Conservation (phyloP, 2,113 vertebrate species). For the Bothrops jararaca region DNA sequence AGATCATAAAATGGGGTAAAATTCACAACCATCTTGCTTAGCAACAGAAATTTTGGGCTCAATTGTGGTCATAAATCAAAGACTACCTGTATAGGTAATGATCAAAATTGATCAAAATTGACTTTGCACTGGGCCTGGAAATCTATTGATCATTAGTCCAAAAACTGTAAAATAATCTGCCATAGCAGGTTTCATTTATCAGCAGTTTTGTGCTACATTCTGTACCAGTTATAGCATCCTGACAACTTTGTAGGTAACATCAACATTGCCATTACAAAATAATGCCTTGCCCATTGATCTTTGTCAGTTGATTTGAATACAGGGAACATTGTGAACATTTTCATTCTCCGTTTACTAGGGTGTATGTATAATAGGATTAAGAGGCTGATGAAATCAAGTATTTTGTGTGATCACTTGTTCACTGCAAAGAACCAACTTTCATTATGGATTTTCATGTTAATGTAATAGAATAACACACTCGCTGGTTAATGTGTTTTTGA, state of each 20-base stretch:
- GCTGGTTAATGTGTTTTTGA: constrained; percentile 18
- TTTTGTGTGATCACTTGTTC: background rate
- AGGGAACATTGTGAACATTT: background rate
- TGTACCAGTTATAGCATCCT: background rate
- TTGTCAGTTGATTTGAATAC: background rate
- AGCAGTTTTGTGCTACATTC: background rate
- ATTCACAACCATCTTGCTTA: background rate
- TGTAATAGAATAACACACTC: constrained; percentile 14
- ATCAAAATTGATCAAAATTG: background rate
- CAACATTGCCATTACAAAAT: background rate
- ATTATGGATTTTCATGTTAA: constrained; percentile 31
- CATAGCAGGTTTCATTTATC: background rate
- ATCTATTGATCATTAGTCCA: background rate
- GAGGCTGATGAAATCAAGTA: background rate
- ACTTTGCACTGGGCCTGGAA: background rate
- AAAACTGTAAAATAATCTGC: background rate
- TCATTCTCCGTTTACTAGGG: constrained; percentile 9
- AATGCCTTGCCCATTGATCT: background rate
- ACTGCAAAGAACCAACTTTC: background rate
- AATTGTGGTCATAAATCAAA: background rate
- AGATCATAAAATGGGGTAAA: background rate
- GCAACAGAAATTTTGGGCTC: background rate
- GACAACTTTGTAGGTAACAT: background rate
- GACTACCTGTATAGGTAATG: background rate
- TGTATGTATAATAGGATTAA: constrained; percentile 20